Base-by-base conservation (phyloP, 2,113 vertebrate genomes). In the Parus major region DNA sequence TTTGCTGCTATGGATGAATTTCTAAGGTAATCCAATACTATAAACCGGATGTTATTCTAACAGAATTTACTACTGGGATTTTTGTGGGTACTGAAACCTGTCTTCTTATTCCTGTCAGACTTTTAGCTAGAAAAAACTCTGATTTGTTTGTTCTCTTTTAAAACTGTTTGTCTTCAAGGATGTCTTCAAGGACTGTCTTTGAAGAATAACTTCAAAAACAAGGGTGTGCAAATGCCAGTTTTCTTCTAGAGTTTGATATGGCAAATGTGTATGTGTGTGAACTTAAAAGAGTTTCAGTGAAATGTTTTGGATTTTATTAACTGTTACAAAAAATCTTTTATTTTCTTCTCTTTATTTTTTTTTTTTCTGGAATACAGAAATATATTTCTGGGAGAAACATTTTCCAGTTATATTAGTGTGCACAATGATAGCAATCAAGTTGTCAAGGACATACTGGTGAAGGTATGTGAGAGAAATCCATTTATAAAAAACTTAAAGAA, bases 341-440 rank as follows among this genome's bases (percentile, higher is more conserved):
- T 61, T 65, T 39, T 39, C 9, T 15, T 63, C 36, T 36, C 10
- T 10, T 36, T 36, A n/a, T 36, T 36, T 31, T 69, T 71, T 29
- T 17, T 57, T 69, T 63, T 6, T 59, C 94, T 46, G 41, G 27
- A 94, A 95, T 96, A 92, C 97, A 99, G 99, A 83, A 99, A 99
- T 92, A 99, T 99, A 96, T 99, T 99, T 98, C 98, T 99, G 24
- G 99, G 99, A 21, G 99, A 99, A 96, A 99, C 99, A 0, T 99
- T 99, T 98, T 99, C 99, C 95, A 99, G 99, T 98, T 99, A 99
- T 80, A 99, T 99, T 92, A 99, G 99, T 7, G 99, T 99, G 76
- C 99, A 99, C 95, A 99, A 99, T 86, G 99, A 99, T 97, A 99
- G 99, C 96, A 98, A 24, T 94, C 99, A 99, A 96, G 96, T 99